A percentile compares a stretch with the other conserved stretches of the same genome.
These are phyloP conservation scores for Lanistes nyassanus DNA, from an alignment of 1,140 invertebrate species.

Conservation along the genomic window DNA sequence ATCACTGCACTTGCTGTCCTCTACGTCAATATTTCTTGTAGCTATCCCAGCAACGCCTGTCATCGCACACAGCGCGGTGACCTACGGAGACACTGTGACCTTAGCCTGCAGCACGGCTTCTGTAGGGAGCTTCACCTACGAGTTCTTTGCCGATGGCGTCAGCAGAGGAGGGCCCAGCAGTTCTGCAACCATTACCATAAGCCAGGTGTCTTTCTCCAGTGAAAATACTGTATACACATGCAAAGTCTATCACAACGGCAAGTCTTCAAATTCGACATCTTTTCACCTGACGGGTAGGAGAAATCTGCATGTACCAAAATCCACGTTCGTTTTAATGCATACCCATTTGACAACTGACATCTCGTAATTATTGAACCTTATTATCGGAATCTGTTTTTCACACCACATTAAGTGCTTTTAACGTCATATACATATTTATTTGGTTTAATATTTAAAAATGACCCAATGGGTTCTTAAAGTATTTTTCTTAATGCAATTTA, in stretches of 20 bases:
- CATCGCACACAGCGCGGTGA: not conserved
- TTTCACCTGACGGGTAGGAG: constrained; percentile 2
- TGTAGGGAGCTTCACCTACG: not conserved
- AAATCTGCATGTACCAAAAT: too few species aligned
- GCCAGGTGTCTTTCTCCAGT: not conserved
- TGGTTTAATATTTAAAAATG: too few species aligned
- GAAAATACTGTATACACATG: not conserved
- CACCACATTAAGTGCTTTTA: too few species aligned
- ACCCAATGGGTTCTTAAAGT: too few species aligned
- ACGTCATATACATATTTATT: too few species aligned
- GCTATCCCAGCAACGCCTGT: not conserved
- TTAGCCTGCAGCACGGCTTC: not conserved
- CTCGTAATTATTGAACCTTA: too few species aligned
- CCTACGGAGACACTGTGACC: constrained; percentile 7
- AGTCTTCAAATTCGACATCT: not conserved
- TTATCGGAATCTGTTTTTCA: too few species aligned
- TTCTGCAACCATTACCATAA: not conserved
- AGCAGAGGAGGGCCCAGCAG: not conserved
- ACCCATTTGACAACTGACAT: too few species aligned
- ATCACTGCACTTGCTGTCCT: too few species aligned
- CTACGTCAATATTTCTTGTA: not conserved
- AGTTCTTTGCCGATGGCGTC: not conserved
- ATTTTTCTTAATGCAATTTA: too few species aligned
- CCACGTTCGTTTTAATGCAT: too few species aligned
- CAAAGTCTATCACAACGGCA: not conserved